Percentiles rank a stretch among this genome's conserved stretches.
Evolutionary conservation across 2,113 vertebrate species (phyloP).

Genomic region (Limnothrissa miodon): DNA sequence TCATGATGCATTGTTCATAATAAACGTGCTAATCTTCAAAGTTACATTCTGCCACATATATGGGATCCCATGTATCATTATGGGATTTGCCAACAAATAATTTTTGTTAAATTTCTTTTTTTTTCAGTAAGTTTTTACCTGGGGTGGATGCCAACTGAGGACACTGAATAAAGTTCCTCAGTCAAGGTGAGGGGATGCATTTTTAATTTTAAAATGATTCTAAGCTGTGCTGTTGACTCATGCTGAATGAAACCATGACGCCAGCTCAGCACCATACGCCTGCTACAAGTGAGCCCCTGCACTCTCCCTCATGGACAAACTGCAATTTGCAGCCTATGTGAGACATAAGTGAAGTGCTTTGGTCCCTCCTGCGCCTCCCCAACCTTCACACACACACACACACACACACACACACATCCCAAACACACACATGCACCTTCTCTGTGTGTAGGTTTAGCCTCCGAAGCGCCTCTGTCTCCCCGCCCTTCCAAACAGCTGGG

Average conservation of each 20-base stretch:
- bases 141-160: neutral
- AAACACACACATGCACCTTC: conserved; percentile 25
- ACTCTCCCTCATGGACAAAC: neutral
- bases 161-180: neutral
- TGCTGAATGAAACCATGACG: neutral
- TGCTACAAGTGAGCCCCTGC: neutral
- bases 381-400: neutral
- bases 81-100: too few relatives aligned
- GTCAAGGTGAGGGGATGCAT: neutral
- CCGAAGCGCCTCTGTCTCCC: conserved; percentile 46
- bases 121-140: too few relatives aligned
- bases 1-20: too few relatives aligned
- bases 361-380: neutral
- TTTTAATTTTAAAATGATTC: too few relatives aligned
- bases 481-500: conserved; percentile 48
- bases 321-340: neutral
- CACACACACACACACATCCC: too few relatives aligned
- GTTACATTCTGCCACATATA: too few relatives aligned
- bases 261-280: neutral
- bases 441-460: conserved; percentile 45
- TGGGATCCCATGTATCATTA: too few relatives aligned
- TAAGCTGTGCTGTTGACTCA: conserved; percentile 1
- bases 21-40: too few relatives aligned
- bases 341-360: neutral
- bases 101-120: too few relatives aligned